Evolutionary conservation across 1,140 invertebrate genomes (phyloP), one percentile per base, ranked within the genome.

Genomic region (Aphelinus certus): DNA sequence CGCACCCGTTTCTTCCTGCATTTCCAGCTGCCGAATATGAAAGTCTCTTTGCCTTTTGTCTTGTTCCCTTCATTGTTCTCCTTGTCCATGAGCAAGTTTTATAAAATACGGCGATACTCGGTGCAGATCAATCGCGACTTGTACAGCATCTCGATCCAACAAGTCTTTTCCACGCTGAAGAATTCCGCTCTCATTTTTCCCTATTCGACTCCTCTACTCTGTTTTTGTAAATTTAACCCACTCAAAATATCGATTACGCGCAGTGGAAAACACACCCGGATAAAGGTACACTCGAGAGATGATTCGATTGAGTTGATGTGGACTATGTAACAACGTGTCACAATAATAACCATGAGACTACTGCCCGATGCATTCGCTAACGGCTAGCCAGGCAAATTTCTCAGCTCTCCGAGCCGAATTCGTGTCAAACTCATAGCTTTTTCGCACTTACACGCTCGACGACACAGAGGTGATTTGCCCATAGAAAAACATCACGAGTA

Each of bases 1-100:
- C 26, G 43, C 3, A 64, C 69, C 56, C 62, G 51, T 51, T 63
- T 61, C 57, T 80, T 75, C 43, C 79, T 75, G 61, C 76, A 72
- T 57, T 81, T 82, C 82, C 82, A 83, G 53, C 81, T 82, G 51
- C 82, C 82, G 72, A 83, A 83, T 73, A 83, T 83, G 65, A 80
- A 83, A 53, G 76, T 74, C 53, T 81, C 79, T 61, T 75, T 79
- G 6, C 73, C 69, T 63, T 46, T 68, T 51, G 77, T 79, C n/a
- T 48, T 79, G 48, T 56, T 76, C 10, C 49, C 42, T 7, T 72
- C 70, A 57, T 58, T 72, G 48, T 53, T 73, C 42, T 74, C 73
- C 57, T 69, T 68, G 48, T 74, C 73, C 71, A 73, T 73, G 9
- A 49, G 9, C 7, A 3, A 43, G 5, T 9, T 60, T 73, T 73